Base-by-base conservation (phyloP, 1,140 invertebrate species). In the Conus ventricosus region DNA sequence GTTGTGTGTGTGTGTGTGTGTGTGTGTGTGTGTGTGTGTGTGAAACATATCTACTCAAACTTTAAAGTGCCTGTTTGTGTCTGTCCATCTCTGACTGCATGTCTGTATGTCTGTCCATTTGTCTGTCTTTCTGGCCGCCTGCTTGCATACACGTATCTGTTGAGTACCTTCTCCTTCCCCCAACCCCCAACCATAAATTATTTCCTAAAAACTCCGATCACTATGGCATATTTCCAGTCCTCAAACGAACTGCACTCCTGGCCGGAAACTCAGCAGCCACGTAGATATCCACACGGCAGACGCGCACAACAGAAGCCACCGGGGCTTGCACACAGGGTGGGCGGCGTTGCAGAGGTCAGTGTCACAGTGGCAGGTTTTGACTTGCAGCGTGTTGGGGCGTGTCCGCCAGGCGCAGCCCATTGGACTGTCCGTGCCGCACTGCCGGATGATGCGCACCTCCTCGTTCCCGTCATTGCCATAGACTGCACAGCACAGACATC, bases 331-430 rank as follows among this genome's bases (percentile, higher is more conserved):
- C 57, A 27, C 83, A 63, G 55, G 25, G 27, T 8, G 84, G 51
- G 85, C 6, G 2, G 85, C 53, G 54, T 87, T 87, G 75, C 85
- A 87, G 10, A 87, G 85, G 53, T 78, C 51, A 10, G 67, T 55
- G 51, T 57, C 15, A 53, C 85, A 87, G 54, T 87, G 85, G 23
- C 85, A 87, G 53, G 75, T 78, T 25, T 87, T 5, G 23, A 87
- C 85, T 25, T 87, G 85, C 75, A 87, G 54, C 10, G 71, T 78
- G 83, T 80, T 57, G 39, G 85, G 57, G 5, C 71, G 27, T 23
- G 71, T 87, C 17, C 27, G 15, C 54, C 53, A 4, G n/a, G 0
- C 39, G 85, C 85, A 87, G 1, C 75, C 85, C 11, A 87, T 17
- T 0, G 20, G n/a, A 10, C 71, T 51, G 10, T 55, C 51, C 3